Evolutionary conservation across 2,113 vertebrate genomes (phyloP).

Genomic region (Catagonus wagneri): DNA sequence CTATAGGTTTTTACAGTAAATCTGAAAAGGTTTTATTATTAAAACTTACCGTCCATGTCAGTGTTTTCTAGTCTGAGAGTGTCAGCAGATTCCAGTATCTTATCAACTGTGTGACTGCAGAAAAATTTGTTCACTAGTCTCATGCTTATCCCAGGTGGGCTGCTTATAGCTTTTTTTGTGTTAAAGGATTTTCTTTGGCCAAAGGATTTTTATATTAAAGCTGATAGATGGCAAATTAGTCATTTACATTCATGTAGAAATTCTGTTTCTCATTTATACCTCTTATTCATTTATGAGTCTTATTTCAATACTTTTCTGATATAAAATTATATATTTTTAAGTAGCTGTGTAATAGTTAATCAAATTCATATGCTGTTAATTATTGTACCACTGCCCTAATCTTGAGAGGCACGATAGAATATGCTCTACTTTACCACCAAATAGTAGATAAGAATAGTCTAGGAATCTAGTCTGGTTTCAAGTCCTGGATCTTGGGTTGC

Average conservation of each 20-base stretch:
- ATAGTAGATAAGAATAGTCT: background rate
- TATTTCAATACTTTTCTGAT: background rate
- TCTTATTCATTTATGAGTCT: background rate
- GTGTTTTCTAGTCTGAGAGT: background rate
- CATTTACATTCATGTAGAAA: background rate
- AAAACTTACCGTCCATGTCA: background rate
- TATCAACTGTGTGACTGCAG: background rate
- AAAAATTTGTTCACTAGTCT: background rate
- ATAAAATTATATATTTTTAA: conserved; percentile 22
- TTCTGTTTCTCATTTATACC: conserved; percentile 5
- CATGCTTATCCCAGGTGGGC: background rate
- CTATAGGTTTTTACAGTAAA: background rate
- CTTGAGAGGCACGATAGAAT: background rate
- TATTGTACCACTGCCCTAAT: background rate
- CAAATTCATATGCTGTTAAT: background rate
- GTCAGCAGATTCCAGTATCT: background rate
- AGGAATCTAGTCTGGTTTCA: background rate
- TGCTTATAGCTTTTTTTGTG: background rate
- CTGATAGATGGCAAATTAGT: background rate
- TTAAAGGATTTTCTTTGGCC: background rate
- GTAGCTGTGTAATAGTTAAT: conserved; percentile 1
- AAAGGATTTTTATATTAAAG: background rate
- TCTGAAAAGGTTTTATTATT: background rate
- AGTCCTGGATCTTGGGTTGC: background rate
- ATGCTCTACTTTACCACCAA: background rate